These are phyloP conservation scores for Argya squamiceps DNA, from an alignment of 2,797 vertebrate species.

Conservation along the genomic window DNA sequence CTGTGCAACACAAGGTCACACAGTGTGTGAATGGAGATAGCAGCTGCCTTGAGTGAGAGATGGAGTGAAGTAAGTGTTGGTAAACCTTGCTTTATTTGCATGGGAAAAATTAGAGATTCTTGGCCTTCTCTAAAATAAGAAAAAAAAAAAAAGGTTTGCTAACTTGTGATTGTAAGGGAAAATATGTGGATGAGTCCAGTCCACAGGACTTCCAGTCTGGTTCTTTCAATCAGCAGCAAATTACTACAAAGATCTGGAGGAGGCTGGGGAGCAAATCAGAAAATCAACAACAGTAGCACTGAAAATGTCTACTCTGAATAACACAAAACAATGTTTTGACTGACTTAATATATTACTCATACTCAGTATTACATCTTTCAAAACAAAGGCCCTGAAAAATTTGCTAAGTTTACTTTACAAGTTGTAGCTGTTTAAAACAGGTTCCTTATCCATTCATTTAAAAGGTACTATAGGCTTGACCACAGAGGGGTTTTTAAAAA, in stretches of 20 bases:
- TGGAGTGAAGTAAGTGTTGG: not conserved
- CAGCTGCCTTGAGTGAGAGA: not conserved
- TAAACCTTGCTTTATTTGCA: not conserved
- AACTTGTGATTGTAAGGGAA: not conserved
- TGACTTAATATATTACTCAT: not conserved
- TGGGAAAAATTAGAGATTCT: not conserved
- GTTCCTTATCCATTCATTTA: not conserved
- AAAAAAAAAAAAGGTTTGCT: not conserved
- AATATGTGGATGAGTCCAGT: not conserved
- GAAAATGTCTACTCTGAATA: not conserved
- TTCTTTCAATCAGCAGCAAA: not conserved
- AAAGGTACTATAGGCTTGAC: not conserved
- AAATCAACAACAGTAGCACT: not conserved
- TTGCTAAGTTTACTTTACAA: not conserved
- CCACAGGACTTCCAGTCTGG: not conserved
- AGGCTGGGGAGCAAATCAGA: not conserved
- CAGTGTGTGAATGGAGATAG: not conserved
- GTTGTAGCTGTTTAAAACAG: not conserved
- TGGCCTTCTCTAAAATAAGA: not conserved
- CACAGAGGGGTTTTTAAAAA: constrained; percentile 7
- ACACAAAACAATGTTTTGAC: not conserved
- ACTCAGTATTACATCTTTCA: not conserved
- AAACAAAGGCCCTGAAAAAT: not conserved
- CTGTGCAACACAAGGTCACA: not conserved
- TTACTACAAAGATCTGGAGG: not conserved